phyloP scores from a whole-genome alignment of 2,113 vertebrate species.

The Stigmatopora nigra region DNA sequence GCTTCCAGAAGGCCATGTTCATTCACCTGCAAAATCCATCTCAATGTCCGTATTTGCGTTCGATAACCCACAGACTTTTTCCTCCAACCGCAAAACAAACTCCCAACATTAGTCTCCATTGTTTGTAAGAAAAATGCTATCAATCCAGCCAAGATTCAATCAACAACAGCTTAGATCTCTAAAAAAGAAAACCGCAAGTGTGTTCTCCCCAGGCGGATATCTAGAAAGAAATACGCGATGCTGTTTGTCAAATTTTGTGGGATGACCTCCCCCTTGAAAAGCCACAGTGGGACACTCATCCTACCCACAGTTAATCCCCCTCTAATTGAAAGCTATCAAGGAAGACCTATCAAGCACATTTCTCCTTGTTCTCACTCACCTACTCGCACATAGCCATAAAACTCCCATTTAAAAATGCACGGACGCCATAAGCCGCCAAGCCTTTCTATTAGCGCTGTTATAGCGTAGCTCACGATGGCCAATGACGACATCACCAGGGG shows the following conservation, averaged over 20 bases:
- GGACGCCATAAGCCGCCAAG: slow-evolving; percentile 54
- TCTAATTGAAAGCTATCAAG: slow-evolving; percentile 2
- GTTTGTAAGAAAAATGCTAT: too few species aligned
- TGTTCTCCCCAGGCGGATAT: too few species aligned
- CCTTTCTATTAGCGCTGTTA: slow-evolving; percentile 53
- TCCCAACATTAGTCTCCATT: too few species aligned
- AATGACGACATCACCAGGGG: slow-evolving; percentile 42
- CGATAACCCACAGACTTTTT: too few species aligned
- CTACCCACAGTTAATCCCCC: slow-evolving; percentile 13
- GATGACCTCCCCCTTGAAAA: background rate
- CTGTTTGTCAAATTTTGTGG: background rate
- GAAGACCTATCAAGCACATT: slow-evolving; percentile 28
- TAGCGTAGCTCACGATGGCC: slow-evolving; percentile 45
- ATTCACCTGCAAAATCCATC: slow-evolving; percentile 22
- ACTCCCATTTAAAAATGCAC: slow-evolving; percentile 64
- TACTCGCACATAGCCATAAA: slow-evolving; percentile 52
- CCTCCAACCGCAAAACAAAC: too few species aligned
- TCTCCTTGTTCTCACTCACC: slow-evolving; percentile 18
- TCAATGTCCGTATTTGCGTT: slow-evolving; percentile 2
- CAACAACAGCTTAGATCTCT: too few species aligned
- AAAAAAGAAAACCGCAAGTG: too few species aligned
- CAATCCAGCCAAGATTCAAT: too few species aligned
- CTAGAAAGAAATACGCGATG: too few species aligned
- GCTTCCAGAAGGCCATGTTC: slow-evolving; percentile 20
- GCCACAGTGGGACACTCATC: slow-evolving; percentile 11